Conservation (phyloP, 2,113 vertebrate genomes). For the Gallinago jamesoni region DNA sequence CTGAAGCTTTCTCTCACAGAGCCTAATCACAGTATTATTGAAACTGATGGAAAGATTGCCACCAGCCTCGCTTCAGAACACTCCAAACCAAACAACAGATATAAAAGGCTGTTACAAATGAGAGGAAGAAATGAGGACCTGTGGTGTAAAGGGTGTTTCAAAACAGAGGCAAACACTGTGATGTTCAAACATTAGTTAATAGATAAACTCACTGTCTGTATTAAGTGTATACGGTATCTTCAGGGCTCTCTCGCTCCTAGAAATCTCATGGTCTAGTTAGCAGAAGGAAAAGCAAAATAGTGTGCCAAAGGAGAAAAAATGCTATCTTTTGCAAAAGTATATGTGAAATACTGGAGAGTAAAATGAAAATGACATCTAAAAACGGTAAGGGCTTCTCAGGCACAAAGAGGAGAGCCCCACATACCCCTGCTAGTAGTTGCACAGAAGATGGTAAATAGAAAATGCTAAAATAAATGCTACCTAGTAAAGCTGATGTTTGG, state of each 20-base stretch:
- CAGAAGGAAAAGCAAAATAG: neutral
- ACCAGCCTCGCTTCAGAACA: neutral
- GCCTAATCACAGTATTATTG: neutral
- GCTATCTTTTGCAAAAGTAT: neutral
- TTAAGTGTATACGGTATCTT: neutral
- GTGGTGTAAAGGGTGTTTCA: neutral
- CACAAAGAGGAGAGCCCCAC: neutral
- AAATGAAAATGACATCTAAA: neutral
- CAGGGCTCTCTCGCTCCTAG: neutral
- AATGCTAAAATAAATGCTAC: neutral
- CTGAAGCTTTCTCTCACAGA: neutral
- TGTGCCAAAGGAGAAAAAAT: neutral
- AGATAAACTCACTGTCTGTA: neutral
- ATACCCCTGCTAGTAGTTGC: neutral
- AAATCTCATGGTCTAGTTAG: neutral
- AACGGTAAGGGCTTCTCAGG: neutral
- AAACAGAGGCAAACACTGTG: neutral
- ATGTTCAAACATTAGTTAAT: neutral
- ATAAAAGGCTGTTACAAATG: neutral
- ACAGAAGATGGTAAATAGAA: neutral
- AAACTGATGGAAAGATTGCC: neutral
- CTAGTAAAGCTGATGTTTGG: neutral
- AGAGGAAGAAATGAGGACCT: neutral
- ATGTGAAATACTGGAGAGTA: neutral
- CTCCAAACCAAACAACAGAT: neutral